These are phyloP conservation scores for Eupeodes latifasciatus DNA, from an alignment of 2,888 invertebrate genomes.

Conservation along the genomic window DNA sequence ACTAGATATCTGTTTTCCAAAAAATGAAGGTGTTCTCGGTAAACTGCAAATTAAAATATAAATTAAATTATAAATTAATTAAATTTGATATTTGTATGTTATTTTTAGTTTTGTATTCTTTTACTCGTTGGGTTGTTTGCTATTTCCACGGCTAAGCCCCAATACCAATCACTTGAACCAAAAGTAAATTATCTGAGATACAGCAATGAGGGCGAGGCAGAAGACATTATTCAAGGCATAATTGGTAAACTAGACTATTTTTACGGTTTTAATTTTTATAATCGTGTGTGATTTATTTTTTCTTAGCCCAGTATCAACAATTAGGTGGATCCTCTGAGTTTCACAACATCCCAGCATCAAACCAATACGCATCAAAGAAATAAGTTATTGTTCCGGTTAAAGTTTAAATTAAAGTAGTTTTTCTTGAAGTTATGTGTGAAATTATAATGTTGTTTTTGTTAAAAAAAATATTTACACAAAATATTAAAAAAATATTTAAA, in stretches of 20 bases:
- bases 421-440: too few species aligned
- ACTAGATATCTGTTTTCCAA: background rate
- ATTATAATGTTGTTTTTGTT: too few species aligned
- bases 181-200: constrained; percentile 3
- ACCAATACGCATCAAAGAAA: background rate
- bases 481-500: too few species aligned
- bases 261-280: background rate
- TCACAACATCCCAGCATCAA: background rate
- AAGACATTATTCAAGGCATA: background rate
- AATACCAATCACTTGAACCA: background rate
- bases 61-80: background rate
- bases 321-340: background rate
- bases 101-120: background rate
- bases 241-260: background rate
- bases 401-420: too few species aligned
- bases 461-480: too few species aligned
- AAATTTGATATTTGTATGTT: background rate
- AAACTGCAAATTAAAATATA: background rate
- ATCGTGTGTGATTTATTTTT: background rate
- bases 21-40: background rate
- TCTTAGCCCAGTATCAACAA: background rate
- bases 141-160: background rate
- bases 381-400: background rate
- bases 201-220: background rate
- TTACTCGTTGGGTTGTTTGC: background rate